Evolutionary conservation across 2,113 vertebrate species (phyloP).

Genomic region (Cochlearius cochlearius): DNA sequence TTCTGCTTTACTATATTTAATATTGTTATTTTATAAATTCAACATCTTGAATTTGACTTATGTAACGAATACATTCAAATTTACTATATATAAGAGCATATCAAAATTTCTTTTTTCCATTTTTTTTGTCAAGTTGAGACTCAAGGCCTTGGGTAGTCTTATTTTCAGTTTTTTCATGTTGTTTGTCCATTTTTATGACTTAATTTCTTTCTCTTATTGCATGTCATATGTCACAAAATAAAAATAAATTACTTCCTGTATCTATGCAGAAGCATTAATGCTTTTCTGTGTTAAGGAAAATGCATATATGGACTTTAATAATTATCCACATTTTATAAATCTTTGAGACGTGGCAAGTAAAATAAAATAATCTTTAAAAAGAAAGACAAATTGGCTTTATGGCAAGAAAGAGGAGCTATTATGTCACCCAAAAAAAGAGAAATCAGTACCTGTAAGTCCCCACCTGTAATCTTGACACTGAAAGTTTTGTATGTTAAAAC

Average conservation of each 20-base stretch:
- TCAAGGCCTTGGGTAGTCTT: not conserved
- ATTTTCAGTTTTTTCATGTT: not conserved
- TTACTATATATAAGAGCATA: not conserved
- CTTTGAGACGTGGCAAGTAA: not conserved
- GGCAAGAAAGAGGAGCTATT: not conserved
- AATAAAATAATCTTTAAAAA: not conserved
- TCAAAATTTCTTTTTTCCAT: not conserved
- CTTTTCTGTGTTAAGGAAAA: not conserved
- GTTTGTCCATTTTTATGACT: not conserved
- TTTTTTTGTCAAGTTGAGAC: not conserved
- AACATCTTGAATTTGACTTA: not conserved
- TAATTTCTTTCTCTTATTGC: not conserved
- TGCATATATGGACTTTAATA: not conserved
- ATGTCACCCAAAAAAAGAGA: not conserved
- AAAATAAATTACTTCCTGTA: not conserved
- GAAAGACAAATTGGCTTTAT: not conserved
- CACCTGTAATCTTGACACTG: not conserved
- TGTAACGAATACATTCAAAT: not conserved
- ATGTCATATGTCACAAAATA: not conserved
- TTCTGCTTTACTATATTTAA: not conserved
- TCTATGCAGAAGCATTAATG: not conserved
- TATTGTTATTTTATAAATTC: not conserved
- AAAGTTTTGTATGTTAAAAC: not conserved
- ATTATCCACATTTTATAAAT: not conserved
- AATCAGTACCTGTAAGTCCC: not conserved